These are phyloP conservation scores for Sisyra terminalis DNA, from an alignment of 2,888 invertebrate species.

Conservation along the genomic window DNA sequence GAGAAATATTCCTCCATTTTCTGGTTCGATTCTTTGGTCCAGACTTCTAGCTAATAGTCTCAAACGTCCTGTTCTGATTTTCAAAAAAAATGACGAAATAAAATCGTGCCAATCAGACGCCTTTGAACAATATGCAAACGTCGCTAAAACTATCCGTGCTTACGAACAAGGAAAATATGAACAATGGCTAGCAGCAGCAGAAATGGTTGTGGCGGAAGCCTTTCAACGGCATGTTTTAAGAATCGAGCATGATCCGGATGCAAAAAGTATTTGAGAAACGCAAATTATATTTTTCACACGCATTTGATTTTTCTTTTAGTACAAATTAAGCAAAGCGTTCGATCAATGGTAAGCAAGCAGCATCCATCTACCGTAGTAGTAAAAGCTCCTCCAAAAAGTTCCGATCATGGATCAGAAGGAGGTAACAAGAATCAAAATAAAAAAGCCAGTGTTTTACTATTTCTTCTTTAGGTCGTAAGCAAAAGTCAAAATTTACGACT, in stretches of 20 bases:
- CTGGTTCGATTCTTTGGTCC: constrained; percentile 78
- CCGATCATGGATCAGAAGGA: neutral
- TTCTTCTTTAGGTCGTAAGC: neutral
- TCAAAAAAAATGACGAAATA: constrained; percentile 58
- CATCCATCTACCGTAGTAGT: neutral
- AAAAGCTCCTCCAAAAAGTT: neutral
- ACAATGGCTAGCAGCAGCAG: constrained; percentile 50
- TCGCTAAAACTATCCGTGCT: constrained; percentile 56
- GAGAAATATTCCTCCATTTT: constrained; percentile 60
- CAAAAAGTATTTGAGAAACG: constrained; percentile 10
- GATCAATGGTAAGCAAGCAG: neutral
- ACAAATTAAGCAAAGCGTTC: neutral
- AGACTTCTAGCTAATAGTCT: constrained; percentile 61
- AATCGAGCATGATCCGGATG: constrained; percentile 27
- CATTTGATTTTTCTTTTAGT: neutral
- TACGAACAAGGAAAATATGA: constrained; percentile 59
- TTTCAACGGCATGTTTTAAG: constrained; percentile 53
- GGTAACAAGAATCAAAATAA: neutral
- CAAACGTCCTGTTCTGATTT: constrained; percentile 63
- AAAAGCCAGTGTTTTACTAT: no score
- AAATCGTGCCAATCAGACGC: constrained; percentile 60
- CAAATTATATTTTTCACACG: constrained; percentile 4
- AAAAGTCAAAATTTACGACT: neutral
- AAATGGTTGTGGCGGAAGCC: constrained; percentile 42
- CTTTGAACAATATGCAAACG: constrained; percentile 57